These are phyloP conservation scores for Baccha elongata DNA, from an alignment of 2,888 invertebrate species.

Conservation along the genomic window DNA sequence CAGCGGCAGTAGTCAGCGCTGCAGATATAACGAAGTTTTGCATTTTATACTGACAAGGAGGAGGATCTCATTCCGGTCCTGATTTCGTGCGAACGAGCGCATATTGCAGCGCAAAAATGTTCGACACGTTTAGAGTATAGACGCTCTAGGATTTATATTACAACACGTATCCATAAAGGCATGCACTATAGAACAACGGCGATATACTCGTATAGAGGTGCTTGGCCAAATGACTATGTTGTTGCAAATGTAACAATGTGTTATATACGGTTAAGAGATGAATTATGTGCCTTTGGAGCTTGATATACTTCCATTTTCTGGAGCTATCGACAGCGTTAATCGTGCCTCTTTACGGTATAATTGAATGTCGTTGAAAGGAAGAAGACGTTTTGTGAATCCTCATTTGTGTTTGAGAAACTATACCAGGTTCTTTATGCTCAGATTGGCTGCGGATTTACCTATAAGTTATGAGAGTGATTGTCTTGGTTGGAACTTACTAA, in stretches of 20 bases:
- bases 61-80: constrained; percentile 73
- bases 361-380: constrained; percentile 68
- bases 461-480: constrained; percentile 4
- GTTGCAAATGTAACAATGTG: constrained; percentile 62
- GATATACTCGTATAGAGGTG: background rate
- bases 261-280: constrained; percentile 61
- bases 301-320: constrained; percentile 67
- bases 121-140: constrained; percentile 62
- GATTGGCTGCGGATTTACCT: background rate
- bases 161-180: constrained; percentile 53
- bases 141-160: constrained; percentile 67
- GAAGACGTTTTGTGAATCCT: constrained; percentile 56
- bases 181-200: constrained; percentile 16
- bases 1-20: constrained; percentile 11
- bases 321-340: constrained; percentile 71
- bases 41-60: constrained; percentile 72
- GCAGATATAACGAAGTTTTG: constrained; percentile 66
- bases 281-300: constrained; percentile 60
- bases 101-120: constrained; percentile 68
- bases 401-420: constrained; percentile 24
- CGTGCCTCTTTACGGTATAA: constrained; percentile 70
- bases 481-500: constrained; percentile 1
- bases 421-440: background rate
- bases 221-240: background rate
- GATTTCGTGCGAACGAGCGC: constrained; percentile 72